Base-by-base conservation (phyloP, 2,797 vertebrate species). In the Enteromius anoplus region DNA sequence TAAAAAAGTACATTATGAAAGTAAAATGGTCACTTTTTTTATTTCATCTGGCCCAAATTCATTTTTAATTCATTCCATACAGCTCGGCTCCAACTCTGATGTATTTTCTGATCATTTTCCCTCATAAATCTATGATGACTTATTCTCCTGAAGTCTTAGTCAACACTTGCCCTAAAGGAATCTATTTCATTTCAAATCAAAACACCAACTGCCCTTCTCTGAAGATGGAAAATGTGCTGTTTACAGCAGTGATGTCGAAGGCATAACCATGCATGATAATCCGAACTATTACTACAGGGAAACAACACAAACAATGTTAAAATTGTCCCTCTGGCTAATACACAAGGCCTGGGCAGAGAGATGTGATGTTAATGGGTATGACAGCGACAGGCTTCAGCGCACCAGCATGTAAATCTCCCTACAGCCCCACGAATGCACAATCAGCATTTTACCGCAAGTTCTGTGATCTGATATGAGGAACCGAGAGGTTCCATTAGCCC, bases 11-110 rank as follows among this genome's bases (percentile, higher is more conserved):
- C 49, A 55, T 37, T 23, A 75, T 58, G 7, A 15, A 75, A 58
- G 32, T 58, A 75, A 58, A 75, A 17, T 51, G 21, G 32, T 40
- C 21, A 58, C 5, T 58, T 58, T 75, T 62, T 62, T 11, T 34
- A 23, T 75, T 75, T 75, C 21, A 55, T 40, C 32, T 40, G 37
- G 32, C 12, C 72, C 29, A 21, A 53, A 55, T 37, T 53, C 49
- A n/a, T 55, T 37, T 49, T 17, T 5, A 37, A 55, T 37, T 40
- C 21, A 75, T 23, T 8, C 6, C 51, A 40, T 17, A 15, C 6
- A 75, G 51, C 32, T 58, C 12, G 2, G 21, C 51, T 75, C 51
- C 21, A 53, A 89, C 80, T 89, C 91, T 91, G 88, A 91, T 91
- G 89, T 90, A 89, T 85, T 83, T 82, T 42, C 37, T 69, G 66